These are phyloP conservation scores for Myodes glareolus DNA, from an alignment of 2,113 vertebrate species.

Conservation along the genomic window DNA sequence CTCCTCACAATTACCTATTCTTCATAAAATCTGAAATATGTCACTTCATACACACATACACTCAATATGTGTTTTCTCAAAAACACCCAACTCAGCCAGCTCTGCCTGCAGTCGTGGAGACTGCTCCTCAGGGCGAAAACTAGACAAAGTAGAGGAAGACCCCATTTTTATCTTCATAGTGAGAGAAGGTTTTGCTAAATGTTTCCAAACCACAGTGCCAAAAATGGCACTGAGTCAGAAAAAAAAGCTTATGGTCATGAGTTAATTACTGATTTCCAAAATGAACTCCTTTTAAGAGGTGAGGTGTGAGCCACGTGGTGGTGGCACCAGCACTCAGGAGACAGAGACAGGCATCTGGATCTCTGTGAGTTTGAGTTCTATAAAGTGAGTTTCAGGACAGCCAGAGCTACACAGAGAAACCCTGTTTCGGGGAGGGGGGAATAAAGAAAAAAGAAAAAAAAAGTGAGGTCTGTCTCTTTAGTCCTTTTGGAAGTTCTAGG, in stretches of 20 bases:
- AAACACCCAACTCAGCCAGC: neutral
- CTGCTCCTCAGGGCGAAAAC: neutral
- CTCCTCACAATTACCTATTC: neutral
- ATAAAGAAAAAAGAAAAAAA: too few relatives aligned
- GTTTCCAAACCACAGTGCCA: neutral
- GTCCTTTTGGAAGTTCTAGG: conserved; percentile 13
- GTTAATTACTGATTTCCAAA: conserved; percentile 17
- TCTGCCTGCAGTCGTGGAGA: conserved; percentile 27
- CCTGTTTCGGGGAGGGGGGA: too few relatives aligned
- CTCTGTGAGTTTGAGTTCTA: neutral
- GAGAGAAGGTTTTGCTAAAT: conserved; percentile 1
- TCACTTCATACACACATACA: neutral
- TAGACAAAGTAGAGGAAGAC: neutral
- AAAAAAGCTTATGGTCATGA: neutral
- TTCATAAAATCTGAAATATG: conserved; percentile 16
- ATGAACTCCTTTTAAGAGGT: neutral
- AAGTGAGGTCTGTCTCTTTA: neutral
- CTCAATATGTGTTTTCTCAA: conserved; percentile 12
- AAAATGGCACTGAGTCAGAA: conserved; percentile 5
- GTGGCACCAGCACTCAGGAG: neutral
- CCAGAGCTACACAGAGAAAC: neutral
- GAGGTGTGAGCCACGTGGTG: neutral
- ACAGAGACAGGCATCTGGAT: neutral
- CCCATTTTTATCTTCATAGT: neutral
- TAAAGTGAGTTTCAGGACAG: neutral